Evolutionary conservation across 1,140 invertebrate species (phyloP), one percentile per base, ranked within the genome.

Genomic region (Panagrolaimus sp.): DNA sequence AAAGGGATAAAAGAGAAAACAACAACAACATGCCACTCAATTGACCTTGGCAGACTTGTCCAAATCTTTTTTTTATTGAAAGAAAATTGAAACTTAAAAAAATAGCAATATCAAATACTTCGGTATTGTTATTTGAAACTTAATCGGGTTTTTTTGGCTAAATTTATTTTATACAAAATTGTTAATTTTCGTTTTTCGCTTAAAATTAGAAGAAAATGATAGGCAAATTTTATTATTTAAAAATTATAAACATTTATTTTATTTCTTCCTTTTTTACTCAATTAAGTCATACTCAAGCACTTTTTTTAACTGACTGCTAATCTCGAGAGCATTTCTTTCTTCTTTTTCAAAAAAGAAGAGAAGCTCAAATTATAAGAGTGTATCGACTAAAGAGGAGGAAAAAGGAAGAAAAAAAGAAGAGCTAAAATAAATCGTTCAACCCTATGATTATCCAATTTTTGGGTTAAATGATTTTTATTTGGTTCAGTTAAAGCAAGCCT

Each of bases 361-460:
- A 38, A 38, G 32, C 32, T 38, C 32, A 38, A 38, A 38, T 38
- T 38, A 38, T 38, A 38, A 38, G 32, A 38, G 32, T 38, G 7
- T 38, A 38, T 38, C 32, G 32, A 38, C 32, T 38, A 38, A 38
- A 38, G 32, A 38, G 32, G 32, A 7, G 7, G 32, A 7, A 38
- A 38, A 38, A 38, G 17, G 32, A 38, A n/a, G n/a, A n/a, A n/a
- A 58, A 38, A 7, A 38, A 38, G 32, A 38, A 58, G 52, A 58
- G 52, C 21, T 26, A 10, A 28, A 21, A 58, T 28, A 58, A 28
- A 58, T 58, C 52, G 17, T 58, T 26, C 52, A 38, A 58, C 52
- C 52, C 52, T 58, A 28, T 58, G 52, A 58, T 58, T 58, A 58
- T 58, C 28, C 52, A 26, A 58, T 58, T 58, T 26, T 28, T 38